Base-by-base conservation (phyloP, 2,113 vertebrate genomes). In the Bufo gargarizans region DNA sequence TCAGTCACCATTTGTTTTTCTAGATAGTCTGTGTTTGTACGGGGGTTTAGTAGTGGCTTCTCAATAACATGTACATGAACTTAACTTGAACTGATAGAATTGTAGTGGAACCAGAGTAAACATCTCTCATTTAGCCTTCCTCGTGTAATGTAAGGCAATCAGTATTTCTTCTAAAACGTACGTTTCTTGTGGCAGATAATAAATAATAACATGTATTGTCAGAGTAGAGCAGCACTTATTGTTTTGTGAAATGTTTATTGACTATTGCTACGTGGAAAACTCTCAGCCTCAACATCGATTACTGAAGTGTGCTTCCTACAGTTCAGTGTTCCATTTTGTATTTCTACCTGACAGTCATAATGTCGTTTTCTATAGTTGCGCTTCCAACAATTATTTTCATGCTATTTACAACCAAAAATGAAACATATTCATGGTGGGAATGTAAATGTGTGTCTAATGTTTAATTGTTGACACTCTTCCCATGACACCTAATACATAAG, bases 1-100 rank as follows among this genome's bases (percentile, higher is more conserved):
- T 33, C 33, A 33, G 33, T 33, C 71, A 5, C 53, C 53, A 53
- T 77, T 12, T 4, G 55, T 78, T 12, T 56, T 55, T 20, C 8
- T 33, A 14, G 2, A 8, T 53, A 53, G 9, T 55, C n/a, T 33
- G 33, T 33, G 33, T 33, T 33, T 33, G 33, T 33, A 16, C 0
- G 49, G 50, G 4, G 53, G 14, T 22, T 2, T 55, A 33, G 33
- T 33, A 33, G 20, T 45, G 72, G 8, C n/a, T 20, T 12, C 17
- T 8, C 12, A 58, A 79, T n/a, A 79, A 65, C 43, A 10, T 16
- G 43, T 65, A 19, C 16, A 8, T 45, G 1, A 3, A 20, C 45
- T 47, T 45, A 79, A 49, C 58, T 61, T 61, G 81, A 67, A 53
- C 47, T 45, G 20, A 59, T 53, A 85, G 53, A 58, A 76, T 85